Percentiles rank a stretch among this genome's conserved stretches.
phyloP scores from a whole-genome alignment of 2,888 invertebrate genomes.

The Blera fallax region DNA sequence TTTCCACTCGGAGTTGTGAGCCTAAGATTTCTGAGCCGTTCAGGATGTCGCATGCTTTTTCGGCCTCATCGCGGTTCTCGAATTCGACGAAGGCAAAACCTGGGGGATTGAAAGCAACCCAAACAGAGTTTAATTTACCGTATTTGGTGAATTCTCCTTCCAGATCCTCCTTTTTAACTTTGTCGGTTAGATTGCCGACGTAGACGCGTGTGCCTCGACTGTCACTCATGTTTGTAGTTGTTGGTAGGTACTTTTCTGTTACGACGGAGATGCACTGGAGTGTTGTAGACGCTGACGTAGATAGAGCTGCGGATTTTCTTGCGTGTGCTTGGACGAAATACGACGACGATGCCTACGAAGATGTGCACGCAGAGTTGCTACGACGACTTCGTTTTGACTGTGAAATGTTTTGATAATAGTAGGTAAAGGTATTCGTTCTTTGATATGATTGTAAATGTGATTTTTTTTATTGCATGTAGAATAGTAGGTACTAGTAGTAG shows the following conservation, averaged over 20 bases:
- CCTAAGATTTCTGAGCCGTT: conserved; percentile 94
- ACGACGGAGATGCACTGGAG: conserved; percentile 7
- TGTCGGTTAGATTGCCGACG: conserved; percentile 94
- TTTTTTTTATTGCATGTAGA: conserved; percentile 70
- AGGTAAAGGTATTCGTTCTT: conserved; percentile 74
- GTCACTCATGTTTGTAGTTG: conserved; percentile 78
- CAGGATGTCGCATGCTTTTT: conserved; percentile 91
- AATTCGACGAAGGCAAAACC: conserved; percentile 97
- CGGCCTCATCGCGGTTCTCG: conserved; percentile 93
- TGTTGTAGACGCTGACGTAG: conserved; percentile 28
- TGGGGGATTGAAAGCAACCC: conserved; percentile 96
- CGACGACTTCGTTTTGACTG: conserved; percentile 74
- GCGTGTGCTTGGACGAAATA: conserved; percentile 20
- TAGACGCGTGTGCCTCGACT: conserved; percentile 89
- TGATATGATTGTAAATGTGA: conserved; percentile 73
- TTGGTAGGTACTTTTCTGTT: conserved; percentile 8
- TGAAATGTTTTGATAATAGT: conserved; percentile 75
- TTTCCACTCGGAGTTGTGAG: conserved; percentile 93
- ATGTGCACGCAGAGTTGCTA: conserved; percentile 68
- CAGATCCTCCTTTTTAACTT: conserved; percentile 95
- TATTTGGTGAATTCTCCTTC: conserved; percentile 95
- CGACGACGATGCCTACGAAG: conserved; percentile 68
- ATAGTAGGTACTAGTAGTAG: conserved; percentile 73
- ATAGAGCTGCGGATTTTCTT: conserved; percentile 32
- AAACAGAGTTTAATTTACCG: conserved; percentile 95